A percentile compares a stretch with the other conserved stretches of the same genome.
Evolutionary conservation across 1,140 invertebrate species (phyloP).

Genomic region (Drosophila orena): DNA sequence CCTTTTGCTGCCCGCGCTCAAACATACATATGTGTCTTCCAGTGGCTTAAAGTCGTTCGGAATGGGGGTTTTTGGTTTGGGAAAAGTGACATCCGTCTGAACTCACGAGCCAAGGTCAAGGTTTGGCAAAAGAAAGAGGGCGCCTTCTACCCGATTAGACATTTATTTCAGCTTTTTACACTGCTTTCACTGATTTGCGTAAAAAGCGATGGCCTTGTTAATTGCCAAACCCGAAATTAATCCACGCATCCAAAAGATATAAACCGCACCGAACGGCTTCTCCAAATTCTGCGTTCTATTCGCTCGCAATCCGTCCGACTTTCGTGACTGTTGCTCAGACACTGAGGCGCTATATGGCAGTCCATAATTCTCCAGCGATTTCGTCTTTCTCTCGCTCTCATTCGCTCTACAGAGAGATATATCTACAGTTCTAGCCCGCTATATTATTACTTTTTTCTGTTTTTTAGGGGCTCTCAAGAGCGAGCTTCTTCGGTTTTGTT

Average conservation of each 20-base stretch:
- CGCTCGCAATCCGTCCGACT: conserved; percentile 36
- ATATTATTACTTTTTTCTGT: conserved; percentile 2
- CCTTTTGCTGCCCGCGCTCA: conserved; percentile 30
- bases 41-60: conserved; percentile 4
- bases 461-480: conserved; percentile 12
- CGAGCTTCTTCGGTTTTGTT: conserved; percentile 63
- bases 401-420: neutral
- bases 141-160: conserved; percentile 17
- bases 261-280: conserved; percentile 9
- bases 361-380: conserved; percentile 46
- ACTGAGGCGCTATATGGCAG: conserved; percentile 56
- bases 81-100: conserved; percentile 46
- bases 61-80: conserved; percentile 32
- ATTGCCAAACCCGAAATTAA: conserved; percentile 28
- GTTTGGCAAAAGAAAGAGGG: conserved; percentile 4
- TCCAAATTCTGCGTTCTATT: conserved; percentile 7
- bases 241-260: conserved; percentile 37
- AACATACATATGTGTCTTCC: conserved; percentile 7
- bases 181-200: conserved; percentile 48
- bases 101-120: conserved; percentile 25
- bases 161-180: conserved; percentile 39
- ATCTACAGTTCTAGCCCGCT: neutral
- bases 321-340: conserved; percentile 66
- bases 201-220: conserved; percentile 37
- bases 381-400: conserved; percentile 29